Percentiles rank a stretch among this genome's conserved stretches.
phyloP scores from a whole-genome alignment of 2,888 invertebrate species.

The Morpho helenor region DNA sequence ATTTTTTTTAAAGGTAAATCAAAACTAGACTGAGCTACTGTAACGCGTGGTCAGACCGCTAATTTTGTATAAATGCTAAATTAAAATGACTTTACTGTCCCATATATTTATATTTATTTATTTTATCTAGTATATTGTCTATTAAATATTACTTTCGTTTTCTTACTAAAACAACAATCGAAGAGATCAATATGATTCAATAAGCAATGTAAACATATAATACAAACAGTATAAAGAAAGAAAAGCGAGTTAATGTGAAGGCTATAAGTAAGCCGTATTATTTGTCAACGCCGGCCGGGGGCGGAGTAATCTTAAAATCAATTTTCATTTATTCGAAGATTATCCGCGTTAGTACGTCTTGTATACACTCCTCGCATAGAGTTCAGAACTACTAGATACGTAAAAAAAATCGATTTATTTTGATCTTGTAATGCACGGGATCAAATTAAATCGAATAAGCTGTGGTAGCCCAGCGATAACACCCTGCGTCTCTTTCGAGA shows the following conservation, averaged over 20 bases:
- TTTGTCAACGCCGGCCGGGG: constrained; percentile 64
- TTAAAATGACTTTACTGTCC: too few relatives aligned
- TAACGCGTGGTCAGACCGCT: too few relatives aligned
- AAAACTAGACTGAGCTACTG: too few relatives aligned
- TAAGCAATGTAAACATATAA: constrained; percentile 21
- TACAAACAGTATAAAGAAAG: constrained; percentile 21
- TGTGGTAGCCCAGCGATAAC: too few relatives aligned
- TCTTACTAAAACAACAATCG: constrained; percentile 2
- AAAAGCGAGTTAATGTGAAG: constrained; percentile 23
- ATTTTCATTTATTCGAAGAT: constrained; percentile 79
- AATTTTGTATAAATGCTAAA: too few relatives aligned
- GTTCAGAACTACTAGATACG: neutral
- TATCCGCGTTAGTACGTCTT: constrained; percentile 66
- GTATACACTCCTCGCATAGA: constrained; percentile 18
- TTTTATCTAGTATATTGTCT: too few relatives aligned
- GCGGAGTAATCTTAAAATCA: constrained; percentile 75
- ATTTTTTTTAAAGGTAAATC: too few relatives aligned
- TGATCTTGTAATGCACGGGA: too few relatives aligned
- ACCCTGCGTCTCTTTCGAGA: too few relatives aligned
- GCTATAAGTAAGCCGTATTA: constrained; percentile 51
- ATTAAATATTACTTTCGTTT: neutral
- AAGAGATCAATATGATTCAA: constrained; percentile 16
- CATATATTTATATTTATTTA: too few relatives aligned
- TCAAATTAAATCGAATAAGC: too few relatives aligned
- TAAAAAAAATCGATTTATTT: neutral